Percentiles rank a stretch among this genome's conserved stretches.
Conservation (phyloP, 2,113 vertebrate genomes). For the Syrrhaptes paradoxus region DNA sequence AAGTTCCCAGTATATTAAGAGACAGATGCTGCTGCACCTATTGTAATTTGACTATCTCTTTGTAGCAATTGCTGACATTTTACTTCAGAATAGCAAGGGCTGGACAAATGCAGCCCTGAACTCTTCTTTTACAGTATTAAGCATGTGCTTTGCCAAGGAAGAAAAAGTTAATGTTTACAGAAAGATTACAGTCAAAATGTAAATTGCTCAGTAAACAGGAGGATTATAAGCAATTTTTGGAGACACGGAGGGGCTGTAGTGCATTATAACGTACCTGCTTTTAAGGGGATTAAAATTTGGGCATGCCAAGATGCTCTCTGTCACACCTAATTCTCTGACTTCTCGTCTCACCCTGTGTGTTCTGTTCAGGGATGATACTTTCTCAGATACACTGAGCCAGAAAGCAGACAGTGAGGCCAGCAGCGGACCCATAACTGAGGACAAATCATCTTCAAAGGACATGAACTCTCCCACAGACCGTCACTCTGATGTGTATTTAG, state of each 20-base stretch:
- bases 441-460: constrained; percentile 92
- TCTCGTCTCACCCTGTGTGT: not conserved
- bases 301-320: not conserved
- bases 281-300: not conserved
- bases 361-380: constrained; percentile 90
- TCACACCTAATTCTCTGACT: not conserved
- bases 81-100: not conserved
- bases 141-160: not conserved
- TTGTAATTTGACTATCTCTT: not conserved
- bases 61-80: not conserved
- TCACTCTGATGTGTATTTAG: constrained; percentile 84
- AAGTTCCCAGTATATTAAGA: not conserved
- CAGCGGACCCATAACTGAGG: constrained; percentile 91
- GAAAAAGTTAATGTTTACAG: not conserved
- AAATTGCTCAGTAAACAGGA: not conserved
- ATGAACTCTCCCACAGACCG: constrained; percentile 89
- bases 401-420: constrained; percentile 97
- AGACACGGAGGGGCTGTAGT: not conserved
- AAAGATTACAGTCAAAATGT: not conserved
- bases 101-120: not conserved
- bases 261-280: not conserved
- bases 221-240: not conserved
- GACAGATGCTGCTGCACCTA: not conserved
- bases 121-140: not conserved
- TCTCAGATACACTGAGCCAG: constrained; percentile 97